phyloP scores from a whole-genome alignment of 2,888 invertebrate genomes.

The Leptogaster cylindrica region DNA sequence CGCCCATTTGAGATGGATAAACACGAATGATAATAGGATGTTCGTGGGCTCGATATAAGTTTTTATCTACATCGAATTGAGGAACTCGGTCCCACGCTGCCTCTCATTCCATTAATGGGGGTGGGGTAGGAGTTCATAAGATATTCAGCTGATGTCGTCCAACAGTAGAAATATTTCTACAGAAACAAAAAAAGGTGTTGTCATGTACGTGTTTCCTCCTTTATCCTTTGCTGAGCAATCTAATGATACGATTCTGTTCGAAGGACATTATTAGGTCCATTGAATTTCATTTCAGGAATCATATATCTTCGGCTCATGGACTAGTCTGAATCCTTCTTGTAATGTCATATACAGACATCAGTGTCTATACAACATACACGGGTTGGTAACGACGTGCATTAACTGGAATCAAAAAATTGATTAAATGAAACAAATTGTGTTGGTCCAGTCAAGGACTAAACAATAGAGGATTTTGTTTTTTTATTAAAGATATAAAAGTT shows the following conservation, averaged over 20 bases:
- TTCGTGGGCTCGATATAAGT: constrained; percentile 9
- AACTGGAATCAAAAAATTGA: too few relatives aligned
- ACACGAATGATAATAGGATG: constrained; percentile 10
- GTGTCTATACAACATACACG: too few relatives aligned
- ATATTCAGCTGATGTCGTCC: constrained; percentile 6
- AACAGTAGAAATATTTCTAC: neutral
- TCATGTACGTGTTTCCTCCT: neutral
- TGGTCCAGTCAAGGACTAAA: too few relatives aligned
- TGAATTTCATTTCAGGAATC: constrained; percentile 19
- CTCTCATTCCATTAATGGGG: too few relatives aligned
- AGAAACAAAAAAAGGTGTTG: neutral
- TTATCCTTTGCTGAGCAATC: neutral
- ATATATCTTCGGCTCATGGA: neutral
- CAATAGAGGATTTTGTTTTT: too few relatives aligned
- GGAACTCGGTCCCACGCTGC: constrained; percentile 2
- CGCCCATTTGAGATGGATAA: constrained; percentile 20
- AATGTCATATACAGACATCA: neutral
- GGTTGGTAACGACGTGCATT: too few relatives aligned
- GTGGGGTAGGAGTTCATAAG: constrained; percentile 18
- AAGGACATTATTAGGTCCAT: constrained; percentile 10
- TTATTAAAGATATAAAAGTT: too few relatives aligned
- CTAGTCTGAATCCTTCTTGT: neutral
- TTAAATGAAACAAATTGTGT: too few relatives aligned
- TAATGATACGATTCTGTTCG: neutral
- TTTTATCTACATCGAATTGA: constrained; percentile 22